phyloP scores from a whole-genome alignment of 1,140 invertebrate species.

The Drosophila takahashii region DNA sequence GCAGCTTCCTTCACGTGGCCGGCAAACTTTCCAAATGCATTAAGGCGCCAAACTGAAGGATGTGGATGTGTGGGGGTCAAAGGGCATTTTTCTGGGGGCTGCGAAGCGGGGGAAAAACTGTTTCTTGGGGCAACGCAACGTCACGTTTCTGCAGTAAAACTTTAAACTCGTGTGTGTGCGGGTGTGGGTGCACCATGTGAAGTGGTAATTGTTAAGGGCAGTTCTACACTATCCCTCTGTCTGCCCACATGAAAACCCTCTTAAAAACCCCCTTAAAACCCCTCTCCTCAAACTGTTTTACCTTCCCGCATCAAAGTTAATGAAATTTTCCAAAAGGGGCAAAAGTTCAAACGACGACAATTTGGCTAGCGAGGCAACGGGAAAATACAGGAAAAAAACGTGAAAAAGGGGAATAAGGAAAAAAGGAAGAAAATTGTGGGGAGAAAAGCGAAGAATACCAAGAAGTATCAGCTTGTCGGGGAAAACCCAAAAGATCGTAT shows the following conservation, averaged over 20 bases:
- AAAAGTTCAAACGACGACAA: slow-evolving; percentile 51
- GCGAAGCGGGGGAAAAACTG: neutral
- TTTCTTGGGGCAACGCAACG: slow-evolving; percentile 34
- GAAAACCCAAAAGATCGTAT: slow-evolving; percentile 51
- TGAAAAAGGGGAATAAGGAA: neutral
- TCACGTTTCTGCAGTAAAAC: slow-evolving; percentile 74
- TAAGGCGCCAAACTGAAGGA: slow-evolving; percentile 20
- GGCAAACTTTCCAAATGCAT: slow-evolving; percentile 77
- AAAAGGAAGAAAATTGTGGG: neutral
- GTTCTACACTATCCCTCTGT: slow-evolving; percentile 1
- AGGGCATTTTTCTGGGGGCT: slow-evolving; percentile 1
- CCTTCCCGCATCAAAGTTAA: slow-evolving; percentile 70
- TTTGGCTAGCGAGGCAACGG: slow-evolving; percentile 19
- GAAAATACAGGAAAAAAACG: neutral
- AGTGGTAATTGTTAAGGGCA: slow-evolving; percentile 55
- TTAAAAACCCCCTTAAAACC: neutral
- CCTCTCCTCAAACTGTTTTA: slow-evolving; percentile 12
- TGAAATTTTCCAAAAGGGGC: slow-evolving; percentile 63
- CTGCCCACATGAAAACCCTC: slow-evolving; percentile 1
- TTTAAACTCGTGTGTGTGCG: slow-evolving; percentile 20
- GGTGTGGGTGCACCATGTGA: slow-evolving; percentile 25
- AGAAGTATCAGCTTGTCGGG: slow-evolving; percentile 5
- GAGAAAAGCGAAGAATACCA: neutral
- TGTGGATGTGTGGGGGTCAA: slow-evolving; percentile 1
- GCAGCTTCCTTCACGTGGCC: slow-evolving; percentile 57